Base-by-base conservation (phyloP, 2,797 vertebrate species). In the Darevskia nairensis region DNA sequence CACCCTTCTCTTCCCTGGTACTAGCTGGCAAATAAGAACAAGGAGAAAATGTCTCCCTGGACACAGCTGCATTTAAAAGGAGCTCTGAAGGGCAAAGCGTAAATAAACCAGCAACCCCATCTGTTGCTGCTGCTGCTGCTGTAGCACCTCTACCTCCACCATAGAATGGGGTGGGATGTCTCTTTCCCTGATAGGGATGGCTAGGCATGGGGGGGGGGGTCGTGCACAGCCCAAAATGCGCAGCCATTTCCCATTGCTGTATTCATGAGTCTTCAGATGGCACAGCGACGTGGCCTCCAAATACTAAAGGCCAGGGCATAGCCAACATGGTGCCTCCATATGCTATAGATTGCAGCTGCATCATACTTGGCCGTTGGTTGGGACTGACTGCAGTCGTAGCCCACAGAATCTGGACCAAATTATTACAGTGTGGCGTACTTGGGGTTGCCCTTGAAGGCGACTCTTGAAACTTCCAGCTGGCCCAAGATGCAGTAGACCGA, bases 1-100 rank as follows among this genome's bases (percentile, higher is more conserved):
- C 13, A 9, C 75, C 89, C 61, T 87, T 88, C 87, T 89, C 46
- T 66, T 75, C 27, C n/a, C 80, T 68, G 66, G 78, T 89, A 76
- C 50, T 88, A 93, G 91, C 64, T 95, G 91, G 87, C 89, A 94
- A 88, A 75, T 91, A 87, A 84, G 3, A 11, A 88, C 15, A 71
- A 61, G 81, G 55, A 80, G 17, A 84, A 80, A 39, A 87, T 80
- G 64, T 84, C 61, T 91, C 29, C 50, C 83, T 87, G 50, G 41
- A 76, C 59, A n/a, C 29, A 1, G 78, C 44, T 46, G 25, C 2
- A 41, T 39, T 39, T 27, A 3, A 35, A 71, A 85, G 46, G 82
- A 44, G 1, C 86, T 85, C 59, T 82, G 75, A 91, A 71, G 89
- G 75, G 39, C 86, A 68, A 19, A 91, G 50, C 23, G 0, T 81